Percentiles rank a stretch among this genome's conserved stretches.
These are phyloP conservation scores for Callionymus lyra DNA, from an alignment of 2,113 vertebrate genomes.

Conservation along the genomic window DNA sequence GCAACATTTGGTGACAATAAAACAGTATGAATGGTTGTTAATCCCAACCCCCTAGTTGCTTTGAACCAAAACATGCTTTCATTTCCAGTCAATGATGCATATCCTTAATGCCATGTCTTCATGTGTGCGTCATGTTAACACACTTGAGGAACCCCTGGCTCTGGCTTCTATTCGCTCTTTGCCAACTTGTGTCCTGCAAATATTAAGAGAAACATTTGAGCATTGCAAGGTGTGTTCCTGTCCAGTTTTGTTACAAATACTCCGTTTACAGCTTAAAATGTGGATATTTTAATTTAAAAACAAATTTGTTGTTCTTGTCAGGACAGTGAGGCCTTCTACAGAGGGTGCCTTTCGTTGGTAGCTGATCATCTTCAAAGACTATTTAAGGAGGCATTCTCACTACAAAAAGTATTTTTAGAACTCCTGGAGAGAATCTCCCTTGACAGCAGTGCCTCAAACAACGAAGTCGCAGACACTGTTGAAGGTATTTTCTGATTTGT, in stretches of 20 bases:
- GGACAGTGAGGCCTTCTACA: conserved; percentile 86
- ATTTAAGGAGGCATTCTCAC: conserved; percentile 85
- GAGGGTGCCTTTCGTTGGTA: conserved; percentile 78
- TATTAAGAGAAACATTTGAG: conserved; percentile 78
- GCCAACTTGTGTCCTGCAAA: conserved; percentile 71
- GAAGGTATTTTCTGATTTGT: conserved; percentile 56
- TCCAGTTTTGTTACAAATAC: no score
- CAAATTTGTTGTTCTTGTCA: conserved; percentile 39
- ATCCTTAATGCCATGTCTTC: conserved; percentile 69
- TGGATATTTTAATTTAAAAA: no score
- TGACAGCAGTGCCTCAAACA: conserved; percentile 59
- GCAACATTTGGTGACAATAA: background rate
- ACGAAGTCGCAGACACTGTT: conserved; percentile 69
- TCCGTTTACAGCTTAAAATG: no score
- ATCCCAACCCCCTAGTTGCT: background rate
- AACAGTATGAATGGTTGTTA: no score
- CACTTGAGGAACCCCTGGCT: conserved; percentile 57
- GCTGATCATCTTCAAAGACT: conserved; percentile 84
- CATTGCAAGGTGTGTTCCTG: conserved; percentile 80
- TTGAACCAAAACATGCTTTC: background rate
- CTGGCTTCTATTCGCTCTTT: conserved; percentile 74
- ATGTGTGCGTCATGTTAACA: conserved; percentile 72
- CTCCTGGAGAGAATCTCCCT: conserved; percentile 76
- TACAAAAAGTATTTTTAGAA: conserved; percentile 87
- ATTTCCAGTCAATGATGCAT: conserved; percentile 72